A percentile compares a stretch with the other conserved stretches of the same genome.
These are phyloP conservation scores for Taphrorychus bicolor DNA, from an alignment of 2,888 invertebrate genomes.

Conservation along the genomic window DNA sequence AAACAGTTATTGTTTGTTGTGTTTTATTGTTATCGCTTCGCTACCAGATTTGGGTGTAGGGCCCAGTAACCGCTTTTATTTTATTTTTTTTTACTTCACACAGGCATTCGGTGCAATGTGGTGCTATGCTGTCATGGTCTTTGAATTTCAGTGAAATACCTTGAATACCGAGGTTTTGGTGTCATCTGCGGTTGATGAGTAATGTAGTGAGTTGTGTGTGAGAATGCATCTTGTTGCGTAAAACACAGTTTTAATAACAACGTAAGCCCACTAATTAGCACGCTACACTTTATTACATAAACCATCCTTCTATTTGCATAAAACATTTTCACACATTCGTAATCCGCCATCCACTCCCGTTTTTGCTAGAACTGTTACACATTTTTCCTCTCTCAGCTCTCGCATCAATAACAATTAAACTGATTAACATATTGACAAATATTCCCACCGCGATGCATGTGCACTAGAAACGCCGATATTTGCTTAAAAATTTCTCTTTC, in stretches of 20 bases:
- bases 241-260: background rate
- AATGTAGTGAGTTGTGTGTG: background rate
- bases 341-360: background rate
- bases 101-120: background rate
- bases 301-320: background rate
- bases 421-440: background rate
- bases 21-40: background rate
- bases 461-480: constrained; percentile 1
- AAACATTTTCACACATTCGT: background rate
- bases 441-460: constrained; percentile 17
- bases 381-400: background rate
- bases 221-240: no score
- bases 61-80: constrained; percentile 2
- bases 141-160: background rate
- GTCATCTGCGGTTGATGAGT: background rate
- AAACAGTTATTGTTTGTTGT: constrained; percentile 5
- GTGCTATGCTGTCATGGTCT: background rate
- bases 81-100: no score
- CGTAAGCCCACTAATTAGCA: background rate
- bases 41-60: background rate
- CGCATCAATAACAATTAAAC: background rate
- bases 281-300: background rate
- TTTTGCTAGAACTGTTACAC: background rate
- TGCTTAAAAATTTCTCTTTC: constrained; percentile 36
- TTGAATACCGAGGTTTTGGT: background rate